Base-by-base conservation (phyloP, 2,797 vertebrate species). In the Phoeniculus purpureus region DNA sequence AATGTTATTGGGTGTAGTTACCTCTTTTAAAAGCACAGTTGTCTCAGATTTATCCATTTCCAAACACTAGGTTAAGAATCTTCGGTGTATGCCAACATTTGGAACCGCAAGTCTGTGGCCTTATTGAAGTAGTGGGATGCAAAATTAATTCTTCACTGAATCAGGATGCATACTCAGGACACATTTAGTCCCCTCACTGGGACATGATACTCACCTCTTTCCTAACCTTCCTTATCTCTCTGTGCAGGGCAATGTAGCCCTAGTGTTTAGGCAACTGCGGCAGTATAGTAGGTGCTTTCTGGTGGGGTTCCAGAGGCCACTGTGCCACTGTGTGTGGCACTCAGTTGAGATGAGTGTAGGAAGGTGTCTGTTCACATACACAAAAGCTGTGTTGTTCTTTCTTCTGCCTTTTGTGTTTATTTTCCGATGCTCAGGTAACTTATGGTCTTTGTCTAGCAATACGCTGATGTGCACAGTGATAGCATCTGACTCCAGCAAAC, bases 371-470 rank as follows among this genome's bases (percentile, higher is more conserved):
- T 76, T 87, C 27, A 21, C 11, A 8, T 22, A 26, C 0, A 66
- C n/a, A n/a, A n/a, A n/a, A n/a, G n/a, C n/a, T n/a, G n/a, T n/a
- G n/a, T n/a, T n/a, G n/a, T n/a, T n/a, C n/a, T n/a, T n/a, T n/a
- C n/a, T 77, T 91, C 29, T 15, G 3, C 27, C 43, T 4, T 7
- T 1, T 2, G 8, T 4, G 26, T 59, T 68, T 9, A 45, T 10
- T 14, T 60, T 76, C 60, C 37, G 3, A 25, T 59, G 32, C 29
- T 78, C 15, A 62, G 79, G 51, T 96, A 87, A 82, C 60, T 82
- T 92, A 81, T 11, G 80, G 79, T 85, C 72, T 83, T 94, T 83
- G 87, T 68, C 79, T 80, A 70, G 55, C 21, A 31, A 72, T 81
- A 58, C 3, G 29, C 81, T 62, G 79, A 72, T 84, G 50, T 17